Evolutionary conservation across 2,888 invertebrate species (phyloP).

Genomic region (Epiblema foenella): DNA sequence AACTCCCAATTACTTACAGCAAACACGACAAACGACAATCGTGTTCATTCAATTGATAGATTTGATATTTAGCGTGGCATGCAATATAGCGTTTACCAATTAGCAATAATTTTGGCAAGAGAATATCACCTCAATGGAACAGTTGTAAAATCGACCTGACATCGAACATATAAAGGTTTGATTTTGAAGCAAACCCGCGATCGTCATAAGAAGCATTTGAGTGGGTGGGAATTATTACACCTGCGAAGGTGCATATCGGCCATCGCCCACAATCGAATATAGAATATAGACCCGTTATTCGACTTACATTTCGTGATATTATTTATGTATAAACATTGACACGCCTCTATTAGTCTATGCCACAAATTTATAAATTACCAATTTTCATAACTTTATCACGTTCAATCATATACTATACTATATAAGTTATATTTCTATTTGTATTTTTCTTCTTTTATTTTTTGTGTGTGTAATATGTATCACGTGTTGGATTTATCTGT

Average conservation of each 20-base stretch:
- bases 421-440: too few relatives aligned
- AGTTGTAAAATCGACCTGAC: slow-evolving; percentile 26
- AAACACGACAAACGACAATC: slow-evolving; percentile 54
- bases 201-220: slow-evolving; percentile 7
- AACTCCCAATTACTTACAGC: slow-evolving; percentile 46
- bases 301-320: slow-evolving; percentile 57
- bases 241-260: slow-evolving; percentile 68
- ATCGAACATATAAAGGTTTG: neutral
- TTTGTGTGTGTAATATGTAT: too few relatives aligned
- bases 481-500: too few relatives aligned
- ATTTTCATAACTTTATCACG: neutral
- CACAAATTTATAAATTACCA: slow-evolving; percentile 3
- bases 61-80: slow-evolving; percentile 44
- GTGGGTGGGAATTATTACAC: slow-evolving; percentile 59
- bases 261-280: slow-evolving; percentile 69
- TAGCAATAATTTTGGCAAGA: slow-evolving; percentile 31
- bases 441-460: too few relatives aligned
- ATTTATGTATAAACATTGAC: slow-evolving; percentile 59
- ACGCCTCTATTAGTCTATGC: slow-evolving; percentile 35
- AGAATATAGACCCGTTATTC: slow-evolving; percentile 70
- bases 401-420: too few relatives aligned
- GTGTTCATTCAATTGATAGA: slow-evolving; percentile 67
- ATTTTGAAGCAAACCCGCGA: neutral
- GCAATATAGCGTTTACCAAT: slow-evolving; percentile 18
- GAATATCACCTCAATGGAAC: neutral